Evolutionary conservation across 2,888 invertebrate species (phyloP).

Genomic region (Papilio gigon): DNA sequence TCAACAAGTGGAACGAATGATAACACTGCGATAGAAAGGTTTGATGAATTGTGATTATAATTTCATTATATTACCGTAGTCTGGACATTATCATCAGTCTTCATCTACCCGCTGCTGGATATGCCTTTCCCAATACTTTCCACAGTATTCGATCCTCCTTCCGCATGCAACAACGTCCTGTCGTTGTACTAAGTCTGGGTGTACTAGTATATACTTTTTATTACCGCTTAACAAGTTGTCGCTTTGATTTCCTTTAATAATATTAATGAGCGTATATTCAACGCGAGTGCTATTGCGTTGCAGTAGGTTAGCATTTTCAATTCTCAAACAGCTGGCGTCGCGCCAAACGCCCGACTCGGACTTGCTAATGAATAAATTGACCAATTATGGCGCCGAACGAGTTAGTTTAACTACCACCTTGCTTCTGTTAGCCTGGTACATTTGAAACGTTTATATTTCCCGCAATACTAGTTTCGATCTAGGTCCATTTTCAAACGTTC

Average conservation of each 20-base stretch:
- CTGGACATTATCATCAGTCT: too few relatives aligned
- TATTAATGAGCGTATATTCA: neutral
- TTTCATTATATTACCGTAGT: too few relatives aligned
- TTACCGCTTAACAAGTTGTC: neutral
- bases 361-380: conserved; percentile 35
- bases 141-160: too few relatives aligned
- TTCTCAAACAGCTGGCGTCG: conserved; percentile 27
- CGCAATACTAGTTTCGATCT: neutral
- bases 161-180: too few relatives aligned
- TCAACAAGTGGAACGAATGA: too few relatives aligned
- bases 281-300: conserved; percentile 13
- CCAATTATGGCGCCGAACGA: conserved; percentile 29
- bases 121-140: too few relatives aligned
- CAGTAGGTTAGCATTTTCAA: conserved; percentile 17
- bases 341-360: conserved; percentile 30
- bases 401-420: conserved; percentile 29
- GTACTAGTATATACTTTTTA: too few relatives aligned
- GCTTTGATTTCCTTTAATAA: neutral
- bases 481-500: too few relatives aligned
- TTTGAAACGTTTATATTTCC: conserved; percentile 12
- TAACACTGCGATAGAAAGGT: too few relatives aligned
- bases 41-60: too few relatives aligned
- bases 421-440: conserved; percentile 28
- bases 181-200: too few relatives aligned
- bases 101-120: too few relatives aligned